These are phyloP conservation scores for Herpetotheres cachinnans DNA, from an alignment of 2,113 vertebrate genomes.

Conservation along the genomic window DNA sequence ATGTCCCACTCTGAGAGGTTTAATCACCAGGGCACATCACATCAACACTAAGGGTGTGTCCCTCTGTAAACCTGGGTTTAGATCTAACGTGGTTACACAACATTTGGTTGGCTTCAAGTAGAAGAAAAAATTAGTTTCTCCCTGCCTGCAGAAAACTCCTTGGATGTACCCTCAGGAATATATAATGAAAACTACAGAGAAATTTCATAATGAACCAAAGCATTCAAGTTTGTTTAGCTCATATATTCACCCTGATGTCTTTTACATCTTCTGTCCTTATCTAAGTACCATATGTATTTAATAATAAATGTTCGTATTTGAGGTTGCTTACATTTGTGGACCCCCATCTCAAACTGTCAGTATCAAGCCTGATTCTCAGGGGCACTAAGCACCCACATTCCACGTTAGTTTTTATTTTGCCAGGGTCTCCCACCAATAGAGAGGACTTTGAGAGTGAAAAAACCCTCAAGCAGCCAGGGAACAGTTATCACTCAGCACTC, in stretches of 20 bases:
- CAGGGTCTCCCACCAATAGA: not conserved
- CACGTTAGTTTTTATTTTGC: not conserved
- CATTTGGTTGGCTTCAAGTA: not conserved
- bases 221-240: not conserved
- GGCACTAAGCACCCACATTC: not conserved
- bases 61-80: not conserved
- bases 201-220: not conserved
- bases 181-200: not conserved
- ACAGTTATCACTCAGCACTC: not conserved
- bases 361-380: not conserved
- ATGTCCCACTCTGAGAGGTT: not conserved
- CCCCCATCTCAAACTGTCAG: not conserved
- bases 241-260: not conserved
- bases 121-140: not conserved
- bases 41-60: not conserved
- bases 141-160: not conserved
- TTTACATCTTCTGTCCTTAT: not conserved
- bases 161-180: not conserved
- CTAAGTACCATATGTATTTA: not conserved
- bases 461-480: not conserved
- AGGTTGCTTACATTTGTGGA: not conserved
- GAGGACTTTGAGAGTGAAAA: not conserved
- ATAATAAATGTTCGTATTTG: not conserved
- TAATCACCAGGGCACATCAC: not conserved
- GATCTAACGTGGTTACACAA: not conserved